phyloP scores from a whole-genome alignment of 2,797 vertebrate genomes.

The Acipenser transmontanus region DNA sequence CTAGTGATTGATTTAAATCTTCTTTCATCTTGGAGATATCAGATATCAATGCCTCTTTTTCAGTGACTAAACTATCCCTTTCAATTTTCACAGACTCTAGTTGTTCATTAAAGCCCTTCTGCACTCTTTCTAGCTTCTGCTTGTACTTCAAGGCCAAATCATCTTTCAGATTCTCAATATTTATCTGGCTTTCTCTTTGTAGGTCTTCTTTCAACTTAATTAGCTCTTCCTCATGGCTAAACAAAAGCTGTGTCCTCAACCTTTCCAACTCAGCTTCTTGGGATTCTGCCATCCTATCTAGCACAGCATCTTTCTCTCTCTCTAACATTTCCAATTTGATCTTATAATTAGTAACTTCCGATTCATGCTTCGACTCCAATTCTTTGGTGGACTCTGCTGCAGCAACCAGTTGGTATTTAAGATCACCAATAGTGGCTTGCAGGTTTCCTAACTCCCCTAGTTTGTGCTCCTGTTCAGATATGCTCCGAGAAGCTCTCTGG shows the following conservation, averaged over 20 bases:
- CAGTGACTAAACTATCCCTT: constrained; percentile 57
- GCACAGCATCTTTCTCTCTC: constrained; percentile 87
- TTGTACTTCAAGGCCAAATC: constrained; percentile 68
- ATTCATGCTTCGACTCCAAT: constrained; percentile 77
- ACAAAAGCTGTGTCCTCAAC: constrained; percentile 83
- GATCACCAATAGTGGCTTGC: constrained; percentile 54
- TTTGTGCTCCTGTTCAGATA: constrained; percentile 67
- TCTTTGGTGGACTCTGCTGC: constrained; percentile 69
- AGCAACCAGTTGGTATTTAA: constrained; percentile 64
- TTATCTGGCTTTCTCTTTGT: constrained; percentile 67
- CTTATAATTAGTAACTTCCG: constrained; percentile 90
- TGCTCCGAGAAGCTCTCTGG: constrained; percentile 67
- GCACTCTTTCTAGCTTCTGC: constrained; percentile 59
- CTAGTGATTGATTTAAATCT: constrained; percentile 57
- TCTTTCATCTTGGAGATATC: constrained; percentile 78
- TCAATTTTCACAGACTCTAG: constrained; percentile 60
- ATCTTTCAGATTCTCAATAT: constrained; percentile 77
- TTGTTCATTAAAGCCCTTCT: constrained; percentile 55
- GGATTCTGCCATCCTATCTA: constrained; percentile 93
- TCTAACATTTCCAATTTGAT: constrained; percentile 97
- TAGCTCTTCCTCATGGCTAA: constrained; percentile 95
- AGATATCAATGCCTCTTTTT: constrained; percentile 68
- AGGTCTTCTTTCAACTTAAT: constrained; percentile 70
- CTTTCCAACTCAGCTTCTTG: constrained; percentile 92
- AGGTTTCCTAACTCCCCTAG: constrained; percentile 61